These are phyloP conservation scores for Sinonovacula constricta DNA, from an alignment of 1,140 invertebrate genomes.

Conservation along the genomic window DNA sequence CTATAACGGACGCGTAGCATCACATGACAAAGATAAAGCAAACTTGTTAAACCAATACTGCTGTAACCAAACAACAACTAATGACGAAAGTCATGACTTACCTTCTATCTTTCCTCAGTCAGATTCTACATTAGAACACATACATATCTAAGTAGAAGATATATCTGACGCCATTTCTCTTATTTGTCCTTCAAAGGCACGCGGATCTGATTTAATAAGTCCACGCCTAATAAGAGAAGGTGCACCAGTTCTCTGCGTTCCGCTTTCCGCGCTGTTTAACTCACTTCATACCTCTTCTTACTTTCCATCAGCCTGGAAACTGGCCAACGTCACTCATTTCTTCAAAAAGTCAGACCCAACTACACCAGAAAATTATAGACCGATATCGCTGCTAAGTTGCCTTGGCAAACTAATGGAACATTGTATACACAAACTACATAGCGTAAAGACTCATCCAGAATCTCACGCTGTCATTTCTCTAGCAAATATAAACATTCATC, in stretches of 20 bases:
- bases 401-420: constrained; percentile 28
- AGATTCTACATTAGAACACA: too few relatives aligned
- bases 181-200: background rate
- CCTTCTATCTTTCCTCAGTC: constrained; percentile 2
- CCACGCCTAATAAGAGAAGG: constrained; percentile 11
- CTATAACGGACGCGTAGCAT: background rate
- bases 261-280: too few relatives aligned
- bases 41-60: constrained; percentile 1
- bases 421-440: constrained; percentile 16
- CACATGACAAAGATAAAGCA: constrained; percentile 1
- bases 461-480: too few relatives aligned
- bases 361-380: constrained; percentile 12
- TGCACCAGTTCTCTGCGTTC: background rate
- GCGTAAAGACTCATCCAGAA: too few relatives aligned
- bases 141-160: background rate
- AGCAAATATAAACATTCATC: too few relatives aligned
- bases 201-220: constrained; percentile 11
- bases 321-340: constrained; percentile 10
- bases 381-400: constrained; percentile 10
- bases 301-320: constrained; percentile 2
- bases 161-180: background rate
- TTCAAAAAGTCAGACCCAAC: constrained; percentile 22
- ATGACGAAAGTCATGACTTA: background rate
- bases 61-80: background rate
- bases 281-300: constrained; percentile 5